Evolutionary conservation across 2,113 vertebrate genomes (phyloP).

Genomic region (Odontesthes bonariensis): DNA sequence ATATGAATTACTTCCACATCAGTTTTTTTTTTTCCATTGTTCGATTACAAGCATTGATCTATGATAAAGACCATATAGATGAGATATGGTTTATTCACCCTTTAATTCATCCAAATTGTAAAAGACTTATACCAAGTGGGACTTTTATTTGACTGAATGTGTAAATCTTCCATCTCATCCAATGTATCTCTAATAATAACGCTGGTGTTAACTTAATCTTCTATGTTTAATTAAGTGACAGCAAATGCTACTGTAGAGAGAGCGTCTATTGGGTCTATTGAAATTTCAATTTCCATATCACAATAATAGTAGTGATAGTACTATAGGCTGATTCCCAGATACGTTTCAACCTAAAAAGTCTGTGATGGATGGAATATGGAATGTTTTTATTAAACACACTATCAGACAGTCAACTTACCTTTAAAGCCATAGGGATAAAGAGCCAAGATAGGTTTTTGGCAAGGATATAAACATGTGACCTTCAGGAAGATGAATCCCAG

Average conservation of each 20-base stretch:
- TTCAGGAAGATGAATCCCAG: conserved; percentile 39
- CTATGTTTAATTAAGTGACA: neutral
- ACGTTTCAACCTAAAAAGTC: conserved; percentile 2
- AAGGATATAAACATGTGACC: conserved; percentile 46
- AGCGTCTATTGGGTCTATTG: neutral
- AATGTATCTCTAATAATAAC: neutral
- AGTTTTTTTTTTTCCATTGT: too few relatives aligned
- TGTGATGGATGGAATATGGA: conserved; percentile 32
- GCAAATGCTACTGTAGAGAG: conserved; percentile 12
- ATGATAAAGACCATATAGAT: too few relatives aligned
- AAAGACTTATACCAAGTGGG: too few relatives aligned
- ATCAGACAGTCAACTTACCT: conserved; percentile 24
- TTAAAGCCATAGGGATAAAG: conserved; percentile 27
- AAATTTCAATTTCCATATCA: neutral
- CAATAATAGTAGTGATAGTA: neutral
- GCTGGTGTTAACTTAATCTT: neutral
- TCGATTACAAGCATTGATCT: too few relatives aligned
- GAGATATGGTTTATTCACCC: too few relatives aligned
- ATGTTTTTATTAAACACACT: conserved; percentile 34
- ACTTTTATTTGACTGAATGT: too few relatives aligned
- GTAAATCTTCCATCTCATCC: neutral
- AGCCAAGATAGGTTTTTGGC: neutral
- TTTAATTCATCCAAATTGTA: too few relatives aligned
- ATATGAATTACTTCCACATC: too few relatives aligned
- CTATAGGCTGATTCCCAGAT: neutral